Base-by-base conservation (phyloP, 1,140 invertebrate species). In the Aphelenchoides besseyi region DNA sequence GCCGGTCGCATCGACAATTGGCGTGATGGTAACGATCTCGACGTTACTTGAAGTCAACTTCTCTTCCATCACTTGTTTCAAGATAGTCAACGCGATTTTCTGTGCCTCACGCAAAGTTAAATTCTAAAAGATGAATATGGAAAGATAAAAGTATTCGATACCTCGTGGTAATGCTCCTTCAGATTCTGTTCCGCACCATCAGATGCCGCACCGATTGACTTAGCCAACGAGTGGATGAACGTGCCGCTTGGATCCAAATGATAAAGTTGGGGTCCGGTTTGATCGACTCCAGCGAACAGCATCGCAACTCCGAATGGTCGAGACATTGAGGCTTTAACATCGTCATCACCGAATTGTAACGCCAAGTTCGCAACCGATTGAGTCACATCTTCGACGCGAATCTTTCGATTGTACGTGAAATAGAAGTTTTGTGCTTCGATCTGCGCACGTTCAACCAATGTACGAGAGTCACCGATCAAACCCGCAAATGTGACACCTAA, bases 31-130 rank as follows among this genome's bases (percentile, higher is more conserved):
- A 64, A 83, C 81, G 16, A 98, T 91, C 88, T 99, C 97, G 57
- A 99, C 94, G 88, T 99, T 99, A 36, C 91, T 93, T 32, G 93
- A 92, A 75, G 92, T 97, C 0, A 99, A 86, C 87, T 98, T 98
- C 86, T 99, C 97, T 85, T 99, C 97, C 97, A 99, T 99, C 0
- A 99, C 95, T 88, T 98, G 95, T 84, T 99, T 99, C 1, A 99
- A 86, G 82, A 98, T 98, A 5, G 91, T 94, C 16, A 99, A 86
- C 1, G 93, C 91, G 36, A 91, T 85, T 82, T 94, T 95, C 67
- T 93, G 90, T 16, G 95, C 96, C 87, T 98, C 95, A 72, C 92
- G 90, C n/a, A 99, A 85, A 0, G 91, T 95, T 91, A 99, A 94
- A 9, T 92, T 91, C 91, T 97, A 88, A 23, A 90, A 88, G 75